Base-by-base conservation (phyloP, 2,797 vertebrate genomes). In the Pogoniulus pusillus region DNA sequence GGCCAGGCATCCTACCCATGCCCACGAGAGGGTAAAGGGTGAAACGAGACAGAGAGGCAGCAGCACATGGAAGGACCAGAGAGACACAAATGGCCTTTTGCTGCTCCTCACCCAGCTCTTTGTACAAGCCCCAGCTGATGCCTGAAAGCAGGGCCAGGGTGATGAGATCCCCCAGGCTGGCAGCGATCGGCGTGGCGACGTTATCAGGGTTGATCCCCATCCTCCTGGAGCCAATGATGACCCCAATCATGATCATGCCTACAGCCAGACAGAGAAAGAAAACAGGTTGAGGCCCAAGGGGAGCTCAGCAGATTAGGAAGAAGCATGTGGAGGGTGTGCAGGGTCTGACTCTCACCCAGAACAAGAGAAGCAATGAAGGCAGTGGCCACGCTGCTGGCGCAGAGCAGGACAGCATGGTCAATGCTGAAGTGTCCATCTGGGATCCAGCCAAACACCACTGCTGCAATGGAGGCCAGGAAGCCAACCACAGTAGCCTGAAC, bases 191-290 rank as follows among this genome's bases (percentile, higher is more conserved):
- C 0, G 99, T 99, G 92, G 99, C 99, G 74, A 99, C 99, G 0
- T 99, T 99, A 95, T 99, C 99, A 11, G 99, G 99, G 87, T 99
- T 99, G 95, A 99, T 99, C 78, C 99, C 99, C 58, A 99, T 98
- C 96, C 98, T 99, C 92, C 98, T 98, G 94, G 99, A 98, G 8
- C 98, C 98, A 0, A 99, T 97, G 96, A 99, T 99, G 83, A 99
- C 99, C 2, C 99, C 99, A 6, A 99, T 99, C 99, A 99, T 99
- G 76, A 99, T 98, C 97, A 99, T 98, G 26, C 99, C 99, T 99
- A 58, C 43, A 49, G 60, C 15, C 34, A 90, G 29, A 20, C 27
- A 59, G 43, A 65, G 62, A 35, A 20, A 47, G 11, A 62, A n/a
- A n/a, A 14, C 10, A 57, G 30, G 7, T 6, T 72, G 9, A 72